Conservation (phyloP, 2,113 vertebrate genomes). For the Corythoichthys intestinalis region DNA sequence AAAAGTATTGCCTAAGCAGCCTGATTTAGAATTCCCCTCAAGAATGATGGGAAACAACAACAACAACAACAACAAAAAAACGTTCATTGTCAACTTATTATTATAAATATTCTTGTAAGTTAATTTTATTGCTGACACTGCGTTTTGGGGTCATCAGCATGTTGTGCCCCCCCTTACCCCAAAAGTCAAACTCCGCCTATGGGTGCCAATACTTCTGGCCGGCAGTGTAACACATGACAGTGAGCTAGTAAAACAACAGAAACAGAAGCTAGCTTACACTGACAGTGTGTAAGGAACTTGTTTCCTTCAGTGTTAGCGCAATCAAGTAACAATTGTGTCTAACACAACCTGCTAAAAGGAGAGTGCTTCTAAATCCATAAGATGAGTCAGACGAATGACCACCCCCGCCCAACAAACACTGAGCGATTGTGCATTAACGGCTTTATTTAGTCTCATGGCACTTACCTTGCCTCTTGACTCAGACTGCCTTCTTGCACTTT, state of each 20-base stretch:
- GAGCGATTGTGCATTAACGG: slow-evolving; percentile 35
- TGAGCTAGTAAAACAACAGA: background rate
- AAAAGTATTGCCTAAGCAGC: too few relatives aligned
- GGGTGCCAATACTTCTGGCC: too few relatives aligned
- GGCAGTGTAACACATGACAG: background rate
- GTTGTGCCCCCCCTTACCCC: too few relatives aligned
- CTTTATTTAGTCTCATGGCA: slow-evolving; percentile 39
- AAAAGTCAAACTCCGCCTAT: too few relatives aligned
- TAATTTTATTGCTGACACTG: too few relatives aligned
- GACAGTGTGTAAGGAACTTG: background rate
- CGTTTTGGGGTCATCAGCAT: too few relatives aligned
- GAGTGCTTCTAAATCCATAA: slow-evolving; percentile 25
- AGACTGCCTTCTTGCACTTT: slow-evolving; percentile 29
- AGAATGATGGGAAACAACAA: too few relatives aligned
- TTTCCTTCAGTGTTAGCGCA: background rate
- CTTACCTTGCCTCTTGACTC: slow-evolving; percentile 49
- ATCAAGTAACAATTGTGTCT: background rate
- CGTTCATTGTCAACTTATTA: too few relatives aligned
- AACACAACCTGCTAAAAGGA: background rate
- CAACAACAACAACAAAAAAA: too few relatives aligned
- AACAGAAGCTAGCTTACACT: background rate
- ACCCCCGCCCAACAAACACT: slow-evolving; percentile 17
- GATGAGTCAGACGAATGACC: slow-evolving; percentile 50
- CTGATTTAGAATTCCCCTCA: too few relatives aligned
- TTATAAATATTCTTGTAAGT: too few relatives aligned